Conservation (phyloP, 2,888 invertebrate species). For the Eurytoma adleriae region DNA sequence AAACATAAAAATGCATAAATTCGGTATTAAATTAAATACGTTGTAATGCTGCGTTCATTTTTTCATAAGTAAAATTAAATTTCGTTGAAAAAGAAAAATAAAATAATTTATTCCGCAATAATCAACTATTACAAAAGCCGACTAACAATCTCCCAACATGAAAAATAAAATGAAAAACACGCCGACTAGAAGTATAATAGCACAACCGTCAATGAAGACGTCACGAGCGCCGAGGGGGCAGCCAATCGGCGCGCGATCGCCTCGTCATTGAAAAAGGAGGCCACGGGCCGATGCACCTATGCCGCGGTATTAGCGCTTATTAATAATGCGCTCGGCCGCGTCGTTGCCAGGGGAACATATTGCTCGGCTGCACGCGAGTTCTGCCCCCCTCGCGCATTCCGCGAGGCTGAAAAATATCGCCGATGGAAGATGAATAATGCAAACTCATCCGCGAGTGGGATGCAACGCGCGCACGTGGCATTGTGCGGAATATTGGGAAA, state of each 20-base stretch:
- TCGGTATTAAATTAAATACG: too few species aligned
- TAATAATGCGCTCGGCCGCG: conserved; percentile 55
- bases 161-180: neutral
- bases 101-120: too few species aligned
- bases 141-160: too few species aligned
- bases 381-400: neutral
- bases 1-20: too few species aligned
- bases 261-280: conserved; percentile 64
- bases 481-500: conserved; percentile 41
- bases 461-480: neutral
- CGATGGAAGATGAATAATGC: conserved; percentile 46
- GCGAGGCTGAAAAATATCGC: conserved; percentile 27
- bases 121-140: too few species aligned
- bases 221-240: neutral
- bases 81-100: too few species aligned
- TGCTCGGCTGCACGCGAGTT: conserved; percentile 11
- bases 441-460: conserved; percentile 39
- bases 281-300: conserved; percentile 52
- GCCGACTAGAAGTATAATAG: neutral
- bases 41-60: too few species aligned
- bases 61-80: too few species aligned
- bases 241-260: too few species aligned
- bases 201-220: conserved; percentile 42
- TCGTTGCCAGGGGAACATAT: conserved; percentile 48
- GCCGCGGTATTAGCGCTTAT: conserved; percentile 39